These are phyloP conservation scores for Rhimphoctona megacephalus DNA, from an alignment of 2,888 invertebrate genomes.

Conservation along the genomic window DNA sequence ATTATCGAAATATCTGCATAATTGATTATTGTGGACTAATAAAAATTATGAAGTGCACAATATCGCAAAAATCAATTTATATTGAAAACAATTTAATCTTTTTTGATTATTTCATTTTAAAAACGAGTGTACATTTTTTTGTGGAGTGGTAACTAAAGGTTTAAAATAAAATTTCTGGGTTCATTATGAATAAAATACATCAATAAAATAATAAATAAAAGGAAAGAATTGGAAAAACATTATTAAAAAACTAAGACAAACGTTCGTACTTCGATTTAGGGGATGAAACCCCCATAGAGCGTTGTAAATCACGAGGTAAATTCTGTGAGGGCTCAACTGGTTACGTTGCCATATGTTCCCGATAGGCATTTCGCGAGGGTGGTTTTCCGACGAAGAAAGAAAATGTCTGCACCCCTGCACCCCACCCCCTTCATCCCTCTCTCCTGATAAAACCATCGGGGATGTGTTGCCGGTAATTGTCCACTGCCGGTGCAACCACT, in stretches of 20 bases:
- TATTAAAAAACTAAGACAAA: background rate
- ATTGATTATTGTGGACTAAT: too few species aligned
- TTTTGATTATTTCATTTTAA: background rate
- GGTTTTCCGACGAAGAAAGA: slow-evolving; percentile 59
- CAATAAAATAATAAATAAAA: background rate
- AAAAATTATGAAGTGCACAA: too few species aligned
- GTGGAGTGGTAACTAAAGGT: background rate
- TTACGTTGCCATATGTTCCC: slow-evolving; percentile 63
- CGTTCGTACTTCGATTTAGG: background rate
- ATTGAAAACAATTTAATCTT: background rate
- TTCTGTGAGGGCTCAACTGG: slow-evolving; percentile 52
- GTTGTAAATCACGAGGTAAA: slow-evolving; percentile 77
- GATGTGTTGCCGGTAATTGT: slow-evolving; percentile 59
- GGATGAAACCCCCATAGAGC: slow-evolving; percentile 9
- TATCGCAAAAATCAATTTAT: background rate
- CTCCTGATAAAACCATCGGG: slow-evolving; percentile 1
- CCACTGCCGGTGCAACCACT: slow-evolving; percentile 47
- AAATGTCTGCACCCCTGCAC: slow-evolving; percentile 46
- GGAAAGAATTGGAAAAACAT: background rate
- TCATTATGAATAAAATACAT: background rate
- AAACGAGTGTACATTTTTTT: background rate
- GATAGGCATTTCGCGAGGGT: slow-evolving; percentile 54
- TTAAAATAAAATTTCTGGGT: background rate
- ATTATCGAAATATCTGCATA: too few species aligned
- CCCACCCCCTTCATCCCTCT: background rate